Conservation (phyloP, 2,113 vertebrate species). For the Oreocharis arfaki region DNA sequence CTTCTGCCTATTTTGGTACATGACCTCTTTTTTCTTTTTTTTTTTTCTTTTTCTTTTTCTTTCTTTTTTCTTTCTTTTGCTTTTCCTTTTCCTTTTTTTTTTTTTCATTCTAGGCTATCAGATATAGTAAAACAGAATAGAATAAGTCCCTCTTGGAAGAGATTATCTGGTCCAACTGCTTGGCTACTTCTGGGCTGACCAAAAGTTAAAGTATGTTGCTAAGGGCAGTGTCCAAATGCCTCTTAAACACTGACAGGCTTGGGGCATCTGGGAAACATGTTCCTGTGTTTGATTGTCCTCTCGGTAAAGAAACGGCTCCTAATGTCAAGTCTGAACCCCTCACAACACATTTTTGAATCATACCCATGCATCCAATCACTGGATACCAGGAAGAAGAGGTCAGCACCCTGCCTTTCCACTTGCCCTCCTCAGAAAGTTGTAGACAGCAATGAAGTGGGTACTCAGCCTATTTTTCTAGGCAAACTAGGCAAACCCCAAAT, state of each 20-base stretch:
- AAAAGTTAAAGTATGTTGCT: background rate
- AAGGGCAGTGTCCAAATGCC: background rate
- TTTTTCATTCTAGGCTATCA: background rate
- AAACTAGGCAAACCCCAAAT: background rate
- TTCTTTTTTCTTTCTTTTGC: background rate
- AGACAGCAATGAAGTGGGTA: rapidly evolving
- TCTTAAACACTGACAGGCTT: background rate
- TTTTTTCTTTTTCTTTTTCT: background rate
- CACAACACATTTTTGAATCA: background rate
- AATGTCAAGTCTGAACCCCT: background rate
- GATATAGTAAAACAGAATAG: background rate
- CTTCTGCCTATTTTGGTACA: background rate
- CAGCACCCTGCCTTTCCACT: background rate
- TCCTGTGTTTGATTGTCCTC: background rate
- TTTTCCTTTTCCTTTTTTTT: too few relatives aligned
- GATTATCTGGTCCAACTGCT: background rate
- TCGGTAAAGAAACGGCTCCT: background rate
- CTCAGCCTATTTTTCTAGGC: background rate
- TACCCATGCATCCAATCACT: rapidly evolving
- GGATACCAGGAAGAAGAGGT: background rate
- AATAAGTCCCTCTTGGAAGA: background rate
- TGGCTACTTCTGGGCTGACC: background rate
- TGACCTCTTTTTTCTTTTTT: background rate
- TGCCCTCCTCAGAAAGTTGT: background rate
- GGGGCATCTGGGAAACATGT: background rate